Evolutionary conservation across 2,888 invertebrate genomes (phyloP), one percentile per base, ranked within the genome.

Genomic region (Lithophane leautieri): DNA sequence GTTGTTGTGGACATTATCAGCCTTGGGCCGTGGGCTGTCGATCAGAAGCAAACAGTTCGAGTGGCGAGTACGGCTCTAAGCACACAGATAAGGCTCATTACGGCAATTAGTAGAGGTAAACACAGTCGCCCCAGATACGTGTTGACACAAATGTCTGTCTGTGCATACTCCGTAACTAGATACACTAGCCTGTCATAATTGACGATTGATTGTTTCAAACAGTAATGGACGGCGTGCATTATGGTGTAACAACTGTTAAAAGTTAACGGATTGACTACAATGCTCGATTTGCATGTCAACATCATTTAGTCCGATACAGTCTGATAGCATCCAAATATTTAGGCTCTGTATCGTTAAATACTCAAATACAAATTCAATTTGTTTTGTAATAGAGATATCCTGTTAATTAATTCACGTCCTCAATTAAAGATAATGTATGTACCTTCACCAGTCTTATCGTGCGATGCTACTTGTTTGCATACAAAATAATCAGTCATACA

Each of bases 81-180:
- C 90, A 93, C 90, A 94, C 93, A 94, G 93, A 94, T 94, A 94
- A 93, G 90, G 89, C 93, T 94, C 94, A 95, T 95, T 95, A 95
- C 90, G 91, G 94, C 94, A 95, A 96, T 96, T 96, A 96, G 93
- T 90, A 85, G 91, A 91, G 90, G 93, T 91, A 95, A 95, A 96
- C 93, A 96, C 90, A 91, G 91, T 88, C 91, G 94, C 89, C 94
- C 94, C 91, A 93, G 93, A 92, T 94, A 92, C 87, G 85, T 88
- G 87, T 91, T 90, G 89, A 92, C 90, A 90, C 87, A 89, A 85
- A 84, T 88, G 89, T 80, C 71, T 62, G 82, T 80, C 78, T 84
- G 70, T 70, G 78, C 70, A 70, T 67, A 77, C 84, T 73, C 47
- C 54, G 60, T 73, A 72, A 77, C 76, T 76, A 73, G 73, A 73